Evolutionary conservation across 2,888 invertebrate species (phyloP).

Genomic region (Philhelius pedissequus): DNA sequence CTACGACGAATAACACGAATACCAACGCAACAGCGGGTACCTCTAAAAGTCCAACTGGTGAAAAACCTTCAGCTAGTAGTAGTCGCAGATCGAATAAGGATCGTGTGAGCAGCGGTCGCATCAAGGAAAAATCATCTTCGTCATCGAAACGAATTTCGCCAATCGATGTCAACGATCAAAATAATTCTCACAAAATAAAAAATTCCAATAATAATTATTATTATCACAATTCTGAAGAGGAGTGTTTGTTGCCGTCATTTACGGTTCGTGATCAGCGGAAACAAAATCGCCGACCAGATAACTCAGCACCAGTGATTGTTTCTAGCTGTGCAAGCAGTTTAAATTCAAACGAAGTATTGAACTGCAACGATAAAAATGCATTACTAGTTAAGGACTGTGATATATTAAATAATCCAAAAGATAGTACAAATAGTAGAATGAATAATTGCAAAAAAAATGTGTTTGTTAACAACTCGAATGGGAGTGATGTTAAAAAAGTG

Average conservation of each 20-base stretch:
- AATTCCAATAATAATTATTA: constrained; percentile 52
- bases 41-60: constrained; percentile 54
- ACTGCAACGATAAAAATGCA: constrained; percentile 47
- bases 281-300: constrained; percentile 12
- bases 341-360: constrained; percentile 35
- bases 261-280: constrained; percentile 41
- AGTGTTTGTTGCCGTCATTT: constrained; percentile 11
- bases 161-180: constrained; percentile 38
- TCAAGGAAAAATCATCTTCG: constrained; percentile 46
- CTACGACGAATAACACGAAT: constrained; percentile 15
- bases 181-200: constrained; percentile 22
- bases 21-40: constrained; percentile 48
- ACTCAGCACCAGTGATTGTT: neutral
- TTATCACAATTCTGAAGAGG: constrained; percentile 46
- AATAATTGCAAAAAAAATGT: constrained; percentile 52
- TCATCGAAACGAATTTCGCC: constrained; percentile 25
- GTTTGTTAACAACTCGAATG: constrained; percentile 7
- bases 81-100: constrained; percentile 57
- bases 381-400: constrained; percentile 67
- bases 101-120: constrained; percentile 38
- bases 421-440: constrained; percentile 66
- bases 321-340: constrained; percentile 9
- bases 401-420: constrained; percentile 60
- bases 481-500: constrained; percentile 65
- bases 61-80: constrained; percentile 26